Base-by-base conservation (phyloP, 2,797 vertebrate genomes). In the Intellagama lesueurii region DNA sequence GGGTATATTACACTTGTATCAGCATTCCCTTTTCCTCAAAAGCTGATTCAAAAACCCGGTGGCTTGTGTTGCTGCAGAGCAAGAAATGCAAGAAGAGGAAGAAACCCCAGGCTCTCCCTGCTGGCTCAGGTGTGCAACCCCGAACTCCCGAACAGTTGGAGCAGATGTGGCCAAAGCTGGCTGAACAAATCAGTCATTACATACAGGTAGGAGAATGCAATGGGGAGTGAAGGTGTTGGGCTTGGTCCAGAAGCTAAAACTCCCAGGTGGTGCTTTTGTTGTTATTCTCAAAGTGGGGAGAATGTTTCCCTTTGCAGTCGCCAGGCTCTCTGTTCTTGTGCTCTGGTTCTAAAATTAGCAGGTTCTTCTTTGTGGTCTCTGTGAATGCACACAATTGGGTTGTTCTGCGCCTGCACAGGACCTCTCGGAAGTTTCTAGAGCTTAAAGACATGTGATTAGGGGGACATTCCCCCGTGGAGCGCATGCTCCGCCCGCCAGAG, bases 151-250 rank as follows among this genome's bases (percentile, higher is more conserved):
- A 94, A 16, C 97, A 96, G 19, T 93, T 98, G 93, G 97, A 97
- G 86, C 96, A 98, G 85, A 94, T 96, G 32, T 99, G 98, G 98
- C 97, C 96, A 40, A 81, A 93, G 0, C 93, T 99, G 88, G 97
- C 94, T 6, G 97, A 98, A 2, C 97, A 98, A 89, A 97, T 99
- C 56, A 96, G 92, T 87, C 91, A 73, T 85, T 95, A 73, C 26
- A 79, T 92, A 91, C 93, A 95, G 96, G 96, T 96, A 88, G n/a
- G 64, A 82, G 72, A 56, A 3, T 0, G 28, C 81, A 80, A 40
- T 28, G 22, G 3, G 12, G 22, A 0, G 19, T 7, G 0, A 49
- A 47, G 35, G 6, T 11, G 6, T 35, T 73, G n/a, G 52, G n/a
- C 35, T 75, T 32, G 44, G 2, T n/a, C 28, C 35, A 72, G 68